Evolutionary conservation across 2,888 invertebrate species (phyloP).

Genomic region (Lysandra coridon): DNA sequence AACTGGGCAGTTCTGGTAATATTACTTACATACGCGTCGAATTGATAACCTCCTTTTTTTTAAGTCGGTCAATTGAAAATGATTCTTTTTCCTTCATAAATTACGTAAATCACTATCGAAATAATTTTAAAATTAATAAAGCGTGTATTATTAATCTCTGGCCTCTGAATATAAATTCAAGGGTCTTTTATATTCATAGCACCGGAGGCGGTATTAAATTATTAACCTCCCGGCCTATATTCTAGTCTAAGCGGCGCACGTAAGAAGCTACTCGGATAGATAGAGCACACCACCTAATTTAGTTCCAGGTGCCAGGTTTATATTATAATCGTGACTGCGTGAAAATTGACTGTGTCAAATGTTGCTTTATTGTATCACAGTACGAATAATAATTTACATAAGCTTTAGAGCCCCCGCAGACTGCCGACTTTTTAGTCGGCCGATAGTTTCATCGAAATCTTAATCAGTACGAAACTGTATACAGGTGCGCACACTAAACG

Average conservation of each 20-base stretch:
- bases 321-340: not conserved
- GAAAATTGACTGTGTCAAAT: not conserved
- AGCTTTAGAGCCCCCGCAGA: too few species aligned
- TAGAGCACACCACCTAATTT: constrained; percentile 32
- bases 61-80: not conserved
- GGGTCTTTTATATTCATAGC: constrained; percentile 40
- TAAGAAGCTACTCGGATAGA: constrained; percentile 29
- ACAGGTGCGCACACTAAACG: too few species aligned
- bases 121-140: constrained; percentile 31
- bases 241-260: constrained; percentile 32
- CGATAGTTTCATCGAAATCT: too few species aligned
- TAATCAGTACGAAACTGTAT: too few species aligned
- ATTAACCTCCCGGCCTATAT: constrained; percentile 30
- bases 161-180: constrained; percentile 40
- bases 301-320: constrained; percentile 1
- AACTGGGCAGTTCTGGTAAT: too few species aligned
- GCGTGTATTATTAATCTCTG: constrained; percentile 38
- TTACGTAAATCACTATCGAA: not conserved
- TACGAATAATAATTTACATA: too few species aligned
- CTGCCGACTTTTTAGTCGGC: too few species aligned
- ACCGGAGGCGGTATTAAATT: constrained; percentile 41
- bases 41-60: too few species aligned
- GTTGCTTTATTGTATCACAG: not conserved
- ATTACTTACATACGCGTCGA: too few species aligned
- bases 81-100: not conserved